Conservation (phyloP, 1,140 invertebrate genomes). For the Venustaconcha ellipsiformis region DNA sequence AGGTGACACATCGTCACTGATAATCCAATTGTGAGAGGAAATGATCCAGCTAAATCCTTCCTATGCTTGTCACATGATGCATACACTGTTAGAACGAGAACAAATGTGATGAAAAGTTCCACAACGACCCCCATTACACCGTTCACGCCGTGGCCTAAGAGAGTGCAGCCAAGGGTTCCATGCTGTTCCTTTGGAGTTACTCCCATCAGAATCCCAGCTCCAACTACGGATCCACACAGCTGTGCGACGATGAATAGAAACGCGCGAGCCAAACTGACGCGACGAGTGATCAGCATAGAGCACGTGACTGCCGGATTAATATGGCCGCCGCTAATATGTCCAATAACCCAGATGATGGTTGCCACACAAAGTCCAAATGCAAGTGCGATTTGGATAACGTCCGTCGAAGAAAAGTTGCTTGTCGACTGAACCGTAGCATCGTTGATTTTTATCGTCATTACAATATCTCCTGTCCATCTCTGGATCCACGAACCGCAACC, state of each 20-base stretch:
- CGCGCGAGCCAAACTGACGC: neutral
- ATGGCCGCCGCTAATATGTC: conserved; percentile 3
- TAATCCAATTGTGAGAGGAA: conserved; percentile 1
- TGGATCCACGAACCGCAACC: neutral
- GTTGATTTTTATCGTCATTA: no score
- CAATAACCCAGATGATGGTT: neutral
- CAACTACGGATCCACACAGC: neutral
- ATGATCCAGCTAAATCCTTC: neutral
- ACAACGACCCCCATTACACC: neutral
- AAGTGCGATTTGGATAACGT: neutral
- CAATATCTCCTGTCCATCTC: neutral
- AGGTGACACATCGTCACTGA: neutral
- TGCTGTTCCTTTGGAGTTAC: neutral
- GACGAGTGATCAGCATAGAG: neutral
- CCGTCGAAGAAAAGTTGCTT: neutral
- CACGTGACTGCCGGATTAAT: neutral
- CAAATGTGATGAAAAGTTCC: neutral
- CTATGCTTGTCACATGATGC: neutral
- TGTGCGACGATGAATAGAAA: neutral
- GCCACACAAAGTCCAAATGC: neutral
- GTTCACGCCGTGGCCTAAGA: neutral
- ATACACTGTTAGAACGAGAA: neutral
- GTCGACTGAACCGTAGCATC: no score
- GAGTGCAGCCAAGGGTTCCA: neutral
- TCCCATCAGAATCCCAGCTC: neutral